These are phyloP conservation scores for Colossoma macropomum DNA, from an alignment of 2,113 vertebrate species.

Conservation along the genomic window DNA sequence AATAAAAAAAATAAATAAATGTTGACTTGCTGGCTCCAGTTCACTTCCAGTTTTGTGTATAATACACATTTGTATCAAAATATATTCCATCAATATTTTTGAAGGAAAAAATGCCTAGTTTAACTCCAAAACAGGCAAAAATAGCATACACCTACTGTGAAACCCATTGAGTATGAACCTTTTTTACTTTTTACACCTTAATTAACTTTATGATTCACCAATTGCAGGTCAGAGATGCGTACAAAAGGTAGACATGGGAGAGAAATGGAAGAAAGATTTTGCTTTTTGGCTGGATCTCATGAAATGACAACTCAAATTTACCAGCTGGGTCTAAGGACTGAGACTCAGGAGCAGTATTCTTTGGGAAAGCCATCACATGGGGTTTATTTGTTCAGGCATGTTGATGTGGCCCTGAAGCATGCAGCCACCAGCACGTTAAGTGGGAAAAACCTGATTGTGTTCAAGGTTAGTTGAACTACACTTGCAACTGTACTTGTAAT, in stretches of 20 bases:
- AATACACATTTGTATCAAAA: too few relatives aligned
- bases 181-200: too few relatives aligned
- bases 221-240: constrained; percentile 65
- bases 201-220: not conserved
- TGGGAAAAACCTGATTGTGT: constrained; percentile 55
- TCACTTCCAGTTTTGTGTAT: too few relatives aligned
- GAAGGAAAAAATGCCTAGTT: too few relatives aligned
- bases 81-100: too few relatives aligned
- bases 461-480: constrained; percentile 58
- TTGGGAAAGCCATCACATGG: constrained; percentile 65
- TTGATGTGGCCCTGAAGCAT: constrained; percentile 62
- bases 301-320: constrained; percentile 52
- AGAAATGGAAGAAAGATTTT: constrained; percentile 65
- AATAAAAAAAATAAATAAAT: too few relatives aligned
- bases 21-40: too few relatives aligned
- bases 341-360: constrained; percentile 38
- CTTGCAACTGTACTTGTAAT: not conserved
- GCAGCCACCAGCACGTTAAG: not conserved
- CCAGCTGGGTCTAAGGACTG: constrained; percentile 54
- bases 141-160: too few relatives aligned
- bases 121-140: too few relatives aligned
- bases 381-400: constrained; percentile 61
- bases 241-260: constrained; percentile 58
- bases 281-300: constrained; percentile 58
- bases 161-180: too few relatives aligned